phyloP scores from a whole-genome alignment of 1,140 invertebrate genomes.

The Drosophila takahashii region DNA sequence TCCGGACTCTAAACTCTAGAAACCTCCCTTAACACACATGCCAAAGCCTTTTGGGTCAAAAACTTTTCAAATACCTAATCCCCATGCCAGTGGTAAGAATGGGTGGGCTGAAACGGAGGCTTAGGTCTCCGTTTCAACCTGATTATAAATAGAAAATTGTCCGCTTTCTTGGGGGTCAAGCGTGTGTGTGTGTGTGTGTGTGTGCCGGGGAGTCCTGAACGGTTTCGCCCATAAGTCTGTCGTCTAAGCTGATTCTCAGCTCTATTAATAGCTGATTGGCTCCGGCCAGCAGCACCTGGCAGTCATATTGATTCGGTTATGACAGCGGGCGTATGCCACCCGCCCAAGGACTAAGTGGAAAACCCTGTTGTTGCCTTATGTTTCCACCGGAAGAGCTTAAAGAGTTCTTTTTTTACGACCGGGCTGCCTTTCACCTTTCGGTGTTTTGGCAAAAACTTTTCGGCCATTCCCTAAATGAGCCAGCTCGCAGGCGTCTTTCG shows the following conservation, averaged over 20 bases:
- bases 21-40: constrained; percentile 17
- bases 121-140: constrained; percentile 35
- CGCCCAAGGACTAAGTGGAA: constrained; percentile 59
- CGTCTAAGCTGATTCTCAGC: constrained; percentile 50
- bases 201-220: constrained; percentile 16
- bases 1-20: background rate
- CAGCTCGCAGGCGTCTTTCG: constrained; percentile 34
- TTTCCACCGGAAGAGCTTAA: constrained; percentile 28
- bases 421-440: constrained; percentile 41
- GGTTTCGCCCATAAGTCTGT: constrained; percentile 44
- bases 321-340: constrained; percentile 47
- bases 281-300: constrained; percentile 35
- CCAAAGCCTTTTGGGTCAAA: constrained; percentile 78
- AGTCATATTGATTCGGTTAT: constrained; percentile 59
- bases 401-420: constrained; percentile 55
- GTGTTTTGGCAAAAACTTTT: constrained; percentile 25
- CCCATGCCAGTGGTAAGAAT: constrained; percentile 50
- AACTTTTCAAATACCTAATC: constrained; percentile 82
- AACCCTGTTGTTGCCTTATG: constrained; percentile 53
- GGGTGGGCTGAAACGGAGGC: constrained; percentile 27
- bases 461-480: constrained; percentile 33
- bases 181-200: constrained; percentile 5
- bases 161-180: constrained; percentile 27
- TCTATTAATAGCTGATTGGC: constrained; percentile 74
- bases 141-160: constrained; percentile 53